Base-by-base conservation (phyloP, 2,797 vertebrate species). In the Sebastes cheni region DNA sequence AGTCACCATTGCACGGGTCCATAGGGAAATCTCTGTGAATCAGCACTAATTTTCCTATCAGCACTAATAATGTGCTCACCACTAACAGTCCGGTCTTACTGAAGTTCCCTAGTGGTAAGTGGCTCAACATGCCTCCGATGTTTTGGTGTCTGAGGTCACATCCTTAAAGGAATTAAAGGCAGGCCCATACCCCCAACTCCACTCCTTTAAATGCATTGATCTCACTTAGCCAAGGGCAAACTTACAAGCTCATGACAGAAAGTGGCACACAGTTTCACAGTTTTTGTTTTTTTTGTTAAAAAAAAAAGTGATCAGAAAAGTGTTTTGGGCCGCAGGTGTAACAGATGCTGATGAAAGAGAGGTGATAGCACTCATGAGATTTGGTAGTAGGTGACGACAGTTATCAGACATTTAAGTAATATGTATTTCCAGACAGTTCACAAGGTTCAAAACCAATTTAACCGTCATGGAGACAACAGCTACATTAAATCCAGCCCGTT, bases 91-190 rank as follows among this genome's bases (percentile, higher is more conserved):
- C 23, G 56, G 68, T 84, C 79, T 90, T 84, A 88, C 86, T 93
- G 91, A 92, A 91, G 89, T 90, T 90, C 91, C 88, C 88, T 55
- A 39, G 81, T 88, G 82, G 81, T 95, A 96, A 95, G 91, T 95
- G 95, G 86, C 93, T 95, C 95, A 96, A 92, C 94, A 93, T 95
- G 95, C 88, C 91, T 87, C 84, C 88, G 73, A 88, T 93, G 89
- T 90, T 91, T 91, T 90, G 86, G 75, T 93, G 90, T 93, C 93
- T 96, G 93, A 96, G 95, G 94, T 96, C 95, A 96, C 90, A 95
- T 95, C 95, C 95, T 95, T 78, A 74, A 89, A 93, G 87, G 91
- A 95, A 95, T 96, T 93, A 95, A 94, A 94, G 90, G 86, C 95
- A 95, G 94, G 79, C 89, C 84, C 76, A 75, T 90, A 86, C 87